A percentile compares a stretch with the other conserved stretches of the same genome.
Conservation (phyloP, 1,140 invertebrate genomes). For the Lepidotrigona ventralis region DNA sequence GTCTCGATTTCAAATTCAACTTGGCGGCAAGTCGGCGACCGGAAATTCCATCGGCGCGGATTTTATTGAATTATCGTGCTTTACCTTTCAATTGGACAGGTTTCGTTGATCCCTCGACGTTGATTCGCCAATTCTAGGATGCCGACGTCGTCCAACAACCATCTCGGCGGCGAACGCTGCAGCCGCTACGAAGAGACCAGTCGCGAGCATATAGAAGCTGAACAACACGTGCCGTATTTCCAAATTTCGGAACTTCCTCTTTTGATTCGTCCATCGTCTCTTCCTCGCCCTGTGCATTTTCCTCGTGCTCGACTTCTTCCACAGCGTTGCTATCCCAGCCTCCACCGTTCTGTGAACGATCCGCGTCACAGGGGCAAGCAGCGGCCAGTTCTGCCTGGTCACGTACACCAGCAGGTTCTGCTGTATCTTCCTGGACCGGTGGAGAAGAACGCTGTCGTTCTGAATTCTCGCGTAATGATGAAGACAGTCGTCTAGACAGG, state of each 20-base stretch:
- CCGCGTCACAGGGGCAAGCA: conserved; percentile 11
- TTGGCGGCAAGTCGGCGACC: no score
- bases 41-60: no score
- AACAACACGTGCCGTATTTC: conserved; percentile 25
- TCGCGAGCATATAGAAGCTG: conserved; percentile 26
- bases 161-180: conserved; percentile 27
- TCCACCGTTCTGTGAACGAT: conserved; percentile 30
- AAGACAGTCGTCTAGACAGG: conserved; percentile 36
- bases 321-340: conserved; percentile 30
- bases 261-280: background rate
- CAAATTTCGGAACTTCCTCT: conserved; percentile 14
- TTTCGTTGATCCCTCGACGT: background rate
- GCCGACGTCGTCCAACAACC: background rate
- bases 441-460: background rate
- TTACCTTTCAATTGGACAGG: no score
- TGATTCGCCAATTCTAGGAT: no score
- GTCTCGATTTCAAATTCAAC: no score
- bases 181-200: conserved; percentile 17
- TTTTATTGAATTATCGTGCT: no score
- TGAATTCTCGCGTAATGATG: conserved; percentile 15
- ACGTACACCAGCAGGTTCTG: conserved; percentile 19
- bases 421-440: conserved; percentile 12
- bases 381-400: conserved; percentile 52
- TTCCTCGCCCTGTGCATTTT: background rate
- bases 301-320: background rate